Conservation (phyloP, 2,797 vertebrate species). For the Chromis chromis region DNA sequence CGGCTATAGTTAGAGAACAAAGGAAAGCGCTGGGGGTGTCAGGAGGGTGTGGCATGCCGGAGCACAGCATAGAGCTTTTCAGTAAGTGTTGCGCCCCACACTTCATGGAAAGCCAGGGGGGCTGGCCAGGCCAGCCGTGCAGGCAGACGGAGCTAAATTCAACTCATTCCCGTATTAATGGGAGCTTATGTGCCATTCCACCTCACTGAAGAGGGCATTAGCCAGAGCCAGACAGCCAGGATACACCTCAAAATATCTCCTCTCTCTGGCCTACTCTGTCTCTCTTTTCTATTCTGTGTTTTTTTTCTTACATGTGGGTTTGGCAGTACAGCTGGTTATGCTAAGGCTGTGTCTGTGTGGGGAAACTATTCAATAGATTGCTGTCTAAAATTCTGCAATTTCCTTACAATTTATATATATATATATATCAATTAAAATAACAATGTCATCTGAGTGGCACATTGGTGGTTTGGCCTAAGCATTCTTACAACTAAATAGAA, state of each 20-base stretch:
- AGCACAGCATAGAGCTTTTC: conserved; percentile 77
- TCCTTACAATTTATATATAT: too few species aligned
- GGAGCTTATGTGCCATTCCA: conserved; percentile 85
- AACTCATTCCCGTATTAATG: conserved; percentile 88
- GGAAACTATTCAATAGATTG: conserved; percentile 1
- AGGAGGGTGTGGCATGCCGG: conserved; percentile 78
- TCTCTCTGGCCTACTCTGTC: conserved; percentile 59
- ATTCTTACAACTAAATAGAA: too few species aligned
- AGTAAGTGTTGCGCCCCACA: conserved; percentile 83
- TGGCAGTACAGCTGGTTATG: conserved; percentile 10
- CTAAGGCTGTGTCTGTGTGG: background rate
- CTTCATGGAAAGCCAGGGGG: conserved; percentile 84
- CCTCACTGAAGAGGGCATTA: conserved; percentile 83
- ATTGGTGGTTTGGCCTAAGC: conserved; percentile 6
- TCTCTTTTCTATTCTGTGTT: conserved; percentile 52
- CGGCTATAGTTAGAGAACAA: conserved; percentile 86
- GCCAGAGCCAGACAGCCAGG: conserved; percentile 78
- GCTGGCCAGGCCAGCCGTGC: conserved; percentile 64
- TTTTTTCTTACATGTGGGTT: conserved; percentile 57
- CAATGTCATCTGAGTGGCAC: conserved; percentile 17
- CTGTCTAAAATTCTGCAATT: conserved; percentile 18
- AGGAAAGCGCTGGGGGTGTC: conserved; percentile 77
- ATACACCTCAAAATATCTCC: conserved; percentile 84
- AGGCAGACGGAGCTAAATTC: conserved; percentile 86
- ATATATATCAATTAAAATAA: background rate